Conservation (phyloP, 2,113 vertebrate species). For the Brachyistius frenatus region DNA sequence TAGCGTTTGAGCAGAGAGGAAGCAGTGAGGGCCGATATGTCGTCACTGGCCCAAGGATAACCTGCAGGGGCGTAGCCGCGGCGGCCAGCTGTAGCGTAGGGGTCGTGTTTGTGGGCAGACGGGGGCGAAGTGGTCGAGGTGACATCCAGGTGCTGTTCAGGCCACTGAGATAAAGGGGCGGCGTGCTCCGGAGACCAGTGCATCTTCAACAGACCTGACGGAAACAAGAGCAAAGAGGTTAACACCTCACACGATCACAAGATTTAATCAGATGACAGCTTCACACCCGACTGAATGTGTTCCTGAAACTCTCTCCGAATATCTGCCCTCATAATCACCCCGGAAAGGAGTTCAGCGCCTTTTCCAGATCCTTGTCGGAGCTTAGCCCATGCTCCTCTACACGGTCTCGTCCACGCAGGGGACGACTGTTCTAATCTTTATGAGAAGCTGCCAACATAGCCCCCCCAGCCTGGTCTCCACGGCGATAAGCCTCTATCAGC, state of each 20-base stretch:
- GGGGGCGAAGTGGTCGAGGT: slow-evolving; percentile 95
- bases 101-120: slow-evolving; percentile 90
- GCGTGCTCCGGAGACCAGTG: slow-evolving; percentile 98
- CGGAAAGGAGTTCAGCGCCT: slow-evolving; percentile 10
- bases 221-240: slow-evolving; percentile 27
- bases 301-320: slow-evolving; percentile 1
- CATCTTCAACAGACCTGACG: slow-evolving; percentile 92
- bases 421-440: slow-evolving; percentile 64
- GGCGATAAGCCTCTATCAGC: slow-evolving; percentile 76
- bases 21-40: slow-evolving; percentile 95
- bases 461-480: slow-evolving; percentile 76
- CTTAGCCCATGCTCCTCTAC: slow-evolving; percentile 39
- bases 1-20: slow-evolving; percentile 97
- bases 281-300: background rate
- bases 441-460: slow-evolving; percentile 68
- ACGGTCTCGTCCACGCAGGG: slow-evolving; percentile 50
- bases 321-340: slow-evolving; percentile 41
- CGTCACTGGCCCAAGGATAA: slow-evolving; percentile 95
- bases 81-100: slow-evolving; percentile 86
- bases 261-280: background rate
- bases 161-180: slow-evolving; percentile 96
- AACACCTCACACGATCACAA: background rate
- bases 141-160: slow-evolving; percentile 97
- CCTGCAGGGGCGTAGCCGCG: slow-evolving; percentile 87
- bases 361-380: slow-evolving; percentile 53